Evolutionary conservation across 1,140 invertebrate species (phyloP).

Genomic region (Nasonia vitripennis): DNA sequence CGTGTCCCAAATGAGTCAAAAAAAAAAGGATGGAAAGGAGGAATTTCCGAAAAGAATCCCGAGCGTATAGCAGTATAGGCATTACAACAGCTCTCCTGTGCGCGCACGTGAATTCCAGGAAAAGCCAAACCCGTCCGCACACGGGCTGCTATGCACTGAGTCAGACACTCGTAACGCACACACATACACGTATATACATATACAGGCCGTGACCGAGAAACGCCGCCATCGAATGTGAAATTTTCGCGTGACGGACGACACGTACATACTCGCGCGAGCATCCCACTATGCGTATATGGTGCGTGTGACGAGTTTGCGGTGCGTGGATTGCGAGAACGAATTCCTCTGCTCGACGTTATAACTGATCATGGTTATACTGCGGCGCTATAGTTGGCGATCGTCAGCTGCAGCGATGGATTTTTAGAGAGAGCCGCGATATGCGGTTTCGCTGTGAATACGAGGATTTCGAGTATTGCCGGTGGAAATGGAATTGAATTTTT

Average conservation of each 20-base stretch:
- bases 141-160: neutral
- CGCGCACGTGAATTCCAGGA: slow-evolving; percentile 5
- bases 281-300: neutral
- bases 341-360: too few relatives aligned
- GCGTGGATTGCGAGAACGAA: too few relatives aligned
- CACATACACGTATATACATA: neutral
- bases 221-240: neutral
- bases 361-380: too few relatives aligned
- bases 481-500: too few relatives aligned
- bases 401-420: neutral
- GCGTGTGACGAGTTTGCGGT: too few relatives aligned
- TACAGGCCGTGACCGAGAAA: slow-evolving; percentile 36
- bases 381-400: too few relatives aligned
- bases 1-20: neutral
- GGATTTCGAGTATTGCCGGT: too few relatives aligned
- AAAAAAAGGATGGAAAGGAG: neutral
- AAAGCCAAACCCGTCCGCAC: neutral
- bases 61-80: neutral
- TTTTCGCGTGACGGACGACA: slow-evolving; percentile 11
- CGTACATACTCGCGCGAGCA: neutral
- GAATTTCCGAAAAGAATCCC: neutral
- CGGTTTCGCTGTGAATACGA: neutral
- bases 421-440: neutral
- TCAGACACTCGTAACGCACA: neutral
- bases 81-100: neutral